Conservation (phyloP, 2,113 vertebrate genomes). For the Ramphastos sulfuratus region DNA sequence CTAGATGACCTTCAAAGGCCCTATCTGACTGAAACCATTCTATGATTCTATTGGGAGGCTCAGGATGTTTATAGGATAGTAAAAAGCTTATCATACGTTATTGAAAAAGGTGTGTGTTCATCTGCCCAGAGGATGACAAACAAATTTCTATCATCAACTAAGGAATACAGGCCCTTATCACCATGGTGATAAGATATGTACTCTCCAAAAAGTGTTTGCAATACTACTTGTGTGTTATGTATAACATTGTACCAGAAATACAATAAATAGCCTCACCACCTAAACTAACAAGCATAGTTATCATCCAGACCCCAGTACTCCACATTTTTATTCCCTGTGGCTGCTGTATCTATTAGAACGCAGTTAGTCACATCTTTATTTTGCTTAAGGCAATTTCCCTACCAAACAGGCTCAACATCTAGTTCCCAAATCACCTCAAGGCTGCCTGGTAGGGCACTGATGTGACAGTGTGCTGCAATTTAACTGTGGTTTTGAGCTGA, state of each 20-base stretch:
- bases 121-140: background rate
- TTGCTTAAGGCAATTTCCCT: background rate
- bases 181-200: background rate
- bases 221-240: background rate
- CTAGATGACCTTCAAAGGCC: background rate
- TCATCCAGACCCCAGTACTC: background rate
- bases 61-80: rapidly evolving
- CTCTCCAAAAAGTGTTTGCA: background rate
- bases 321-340: background rate
- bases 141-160: background rate
- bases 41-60: background rate
- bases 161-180: background rate
- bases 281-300: background rate
- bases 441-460: background rate
- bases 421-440: background rate
- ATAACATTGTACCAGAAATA: background rate
- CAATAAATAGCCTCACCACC: background rate
- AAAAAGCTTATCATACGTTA: background rate
- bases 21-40: background rate
- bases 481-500: background rate
- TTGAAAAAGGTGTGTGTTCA: background rate
- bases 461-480: background rate
- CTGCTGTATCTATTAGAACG: background rate
- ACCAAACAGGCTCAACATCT: background rate
- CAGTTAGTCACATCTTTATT: background rate